phyloP scores from a whole-genome alignment of 2,113 vertebrate genomes.

The Perccottus glenii region DNA sequence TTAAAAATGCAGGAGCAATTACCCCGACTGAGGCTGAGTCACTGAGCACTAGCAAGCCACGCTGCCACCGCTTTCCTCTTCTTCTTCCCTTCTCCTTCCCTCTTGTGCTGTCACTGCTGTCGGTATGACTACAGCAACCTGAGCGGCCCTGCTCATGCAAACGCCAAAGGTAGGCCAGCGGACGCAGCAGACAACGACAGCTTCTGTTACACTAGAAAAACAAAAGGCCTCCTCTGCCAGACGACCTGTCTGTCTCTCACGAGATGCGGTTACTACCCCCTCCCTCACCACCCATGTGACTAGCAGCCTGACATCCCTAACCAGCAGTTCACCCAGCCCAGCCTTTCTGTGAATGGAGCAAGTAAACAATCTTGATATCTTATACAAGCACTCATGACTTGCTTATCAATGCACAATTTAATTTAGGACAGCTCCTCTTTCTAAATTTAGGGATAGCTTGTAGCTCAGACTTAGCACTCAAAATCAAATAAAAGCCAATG shows the following conservation, averaged over 20 bases:
- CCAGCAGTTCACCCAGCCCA: slow-evolving; percentile 12
- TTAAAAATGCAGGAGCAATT: slow-evolving; percentile 79
- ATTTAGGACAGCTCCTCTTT: not conserved
- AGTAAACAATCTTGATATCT: not conserved
- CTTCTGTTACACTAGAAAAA: slow-evolving; percentile 63
- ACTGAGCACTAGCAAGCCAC: slow-evolving; percentile 42
- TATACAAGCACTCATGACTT: not conserved
- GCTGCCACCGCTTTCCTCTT: slow-evolving; percentile 35
- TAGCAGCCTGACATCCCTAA: slow-evolving; percentile 32
- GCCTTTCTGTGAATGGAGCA: not conserved
- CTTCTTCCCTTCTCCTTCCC: slow-evolving; percentile 7
- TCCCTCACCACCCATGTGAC: slow-evolving; percentile 27
- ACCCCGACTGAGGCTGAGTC: slow-evolving; percentile 61
- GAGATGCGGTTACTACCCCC: slow-evolving; percentile 32
- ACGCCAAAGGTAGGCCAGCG: slow-evolving; percentile 46
- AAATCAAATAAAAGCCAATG: too few relatives aligned
- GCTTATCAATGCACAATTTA: not conserved
- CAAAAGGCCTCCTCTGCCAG: slow-evolving; percentile 54
- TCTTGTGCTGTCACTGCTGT: slow-evolving; percentile 3
- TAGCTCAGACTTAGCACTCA: not conserved
- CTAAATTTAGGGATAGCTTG: too few relatives aligned
- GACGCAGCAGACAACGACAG: slow-evolving; percentile 52
- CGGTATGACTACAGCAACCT: slow-evolving; percentile 40
- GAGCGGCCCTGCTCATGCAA: slow-evolving; percentile 45
- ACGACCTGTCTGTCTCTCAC: slow-evolving; percentile 50